Conservation (phyloP, 2,797 vertebrate genomes). For the Epinephelus malabaricus region DNA sequence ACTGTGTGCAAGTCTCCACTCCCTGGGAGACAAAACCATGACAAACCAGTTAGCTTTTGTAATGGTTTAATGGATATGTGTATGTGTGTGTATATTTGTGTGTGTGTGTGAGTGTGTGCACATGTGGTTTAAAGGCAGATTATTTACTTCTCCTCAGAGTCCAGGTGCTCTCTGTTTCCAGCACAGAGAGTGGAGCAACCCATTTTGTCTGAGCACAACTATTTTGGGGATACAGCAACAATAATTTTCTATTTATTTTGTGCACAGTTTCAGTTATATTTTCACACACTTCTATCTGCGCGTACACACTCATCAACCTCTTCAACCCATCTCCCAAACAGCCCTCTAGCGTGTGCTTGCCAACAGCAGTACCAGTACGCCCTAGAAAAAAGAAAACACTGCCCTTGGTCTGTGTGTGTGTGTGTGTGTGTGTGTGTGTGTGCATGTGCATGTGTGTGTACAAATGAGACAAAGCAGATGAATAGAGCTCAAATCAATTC, state of each 20-base stretch:
- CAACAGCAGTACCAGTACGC: conserved; percentile 63
- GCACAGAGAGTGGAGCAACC: conserved; percentile 32
- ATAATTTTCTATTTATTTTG: conserved; percentile 56
- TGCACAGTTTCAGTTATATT: conserved; percentile 20
- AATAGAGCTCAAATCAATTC: conserved; percentile 85
- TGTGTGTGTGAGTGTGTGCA: conserved; percentile 20
- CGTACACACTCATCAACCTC: conserved; percentile 35
- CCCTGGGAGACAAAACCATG: conserved; percentile 47
- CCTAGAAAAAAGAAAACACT: conserved; percentile 77
- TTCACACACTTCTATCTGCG: background rate
- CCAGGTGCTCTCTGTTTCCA: conserved; percentile 48
- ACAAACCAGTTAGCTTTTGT: conserved; percentile 65
- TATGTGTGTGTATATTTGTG: conserved; percentile 21
- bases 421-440: conserved; percentile 51
- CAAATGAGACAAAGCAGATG: conserved; percentile 82
- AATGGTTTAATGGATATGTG: conserved; percentile 50
- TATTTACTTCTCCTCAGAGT: conserved; percentile 58
- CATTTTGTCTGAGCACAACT: conserved; percentile 35
- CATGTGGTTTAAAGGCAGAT: conserved; percentile 47
- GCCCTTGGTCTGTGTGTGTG: conserved; percentile 71
- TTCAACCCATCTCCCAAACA: conserved; percentile 50
- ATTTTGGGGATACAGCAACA: conserved; percentile 43
- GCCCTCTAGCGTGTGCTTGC: conserved; percentile 49
- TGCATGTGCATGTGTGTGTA: conserved; percentile 54
- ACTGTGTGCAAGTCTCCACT: conserved; percentile 34